Base-by-base conservation (phyloP, 2,797 vertebrate species). In the Phataginus tricuspis region DNA sequence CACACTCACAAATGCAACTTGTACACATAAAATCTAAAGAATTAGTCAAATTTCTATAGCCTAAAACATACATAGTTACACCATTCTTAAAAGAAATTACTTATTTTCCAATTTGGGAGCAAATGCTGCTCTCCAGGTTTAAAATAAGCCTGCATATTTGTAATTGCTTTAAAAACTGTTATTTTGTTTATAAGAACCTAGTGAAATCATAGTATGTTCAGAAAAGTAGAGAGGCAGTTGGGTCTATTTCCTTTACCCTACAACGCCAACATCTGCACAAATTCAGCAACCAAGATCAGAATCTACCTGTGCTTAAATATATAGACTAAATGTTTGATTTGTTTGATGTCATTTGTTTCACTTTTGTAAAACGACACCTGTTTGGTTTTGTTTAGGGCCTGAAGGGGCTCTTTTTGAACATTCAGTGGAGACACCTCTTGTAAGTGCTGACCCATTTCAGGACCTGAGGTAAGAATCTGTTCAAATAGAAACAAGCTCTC, bases 361-460 rank as follows among this genome's bases (percentile, higher is more conserved):
- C 49, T 63, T 68, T 57, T 82, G 59, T 95, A 59, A 83, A 83
- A 61, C 15, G 51, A 91, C 90, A 18, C n/a, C 3, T 63, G 51
- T 96, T 68, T 85, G 91, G 42, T 2, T 89, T 91, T 80, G 87
- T 96, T 25, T 95, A 99, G 99, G 99, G 4, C 98, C 98, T 37
- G 98, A 98, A 98, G 99, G 99, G 37, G 99, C 98, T 90, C 97
- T 99, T 96, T 99, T 99, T 98, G 99, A 99, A 98, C 99, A 99
- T 94, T 99, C 99, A 19, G 99, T 99, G 95, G 99, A 99, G 98
- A 99, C 99, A 4, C 99, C 99, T 0, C 97, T 99, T 77, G 97
- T 99, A 86, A 99, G 97, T 97, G 99, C 99, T 0, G 99, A 99
- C 95, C 98, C 98, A 71, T 98, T 99, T 91, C 99, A 99, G 98